Evolutionary conservation across 1,140 invertebrate species (phyloP), one percentile per base, ranked within the genome.

Genomic region (Heliothis subflexa): DNA sequence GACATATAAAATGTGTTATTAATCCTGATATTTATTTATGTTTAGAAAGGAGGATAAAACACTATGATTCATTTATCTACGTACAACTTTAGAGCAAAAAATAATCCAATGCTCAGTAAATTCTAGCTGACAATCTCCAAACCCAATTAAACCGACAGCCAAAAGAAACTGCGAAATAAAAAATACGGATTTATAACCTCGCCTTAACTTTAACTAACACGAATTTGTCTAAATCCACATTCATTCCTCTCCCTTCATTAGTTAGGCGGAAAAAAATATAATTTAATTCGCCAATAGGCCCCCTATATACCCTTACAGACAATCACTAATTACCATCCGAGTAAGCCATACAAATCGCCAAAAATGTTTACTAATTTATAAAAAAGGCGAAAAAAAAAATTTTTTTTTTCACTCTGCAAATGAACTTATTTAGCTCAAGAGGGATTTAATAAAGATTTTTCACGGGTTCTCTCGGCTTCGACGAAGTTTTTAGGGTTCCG

Each of bases 401-500:
- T 75, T 71, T 70, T 77, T 81, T 79, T 88, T 84, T 82, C 81
- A 87, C 84, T 85, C 86, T 85, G 84, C 88, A 92, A 94, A 93
- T 90, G 91, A 94, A 94, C 91, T 93, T 93, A 92, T 94, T 94
- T 92, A 92, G 89, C 88, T 84, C 77, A 82, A 81, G 83, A 85
- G 84, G 92, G 93, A 93, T 93, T 94, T 93, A 92, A 92, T 93
- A 93, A 93, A 90, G 90, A 93, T 93, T 93, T 94, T 91, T 94
- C 90, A 93, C 87, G 83, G 84, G 85, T 85, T 71, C 85, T 82
- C 64, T 66, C 85, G 83, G 85, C 85, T 88, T 89, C 83, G 83
- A 85, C 85, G 85, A 90, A 89, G 83, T 86, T 89, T 90, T 89
- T 89, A 83, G 81, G 82, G 81, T 80, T 76, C 79, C 47, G 55